Conservation (phyloP, 2,797 vertebrate species). For the Micropoecilia bifurca region DNA sequence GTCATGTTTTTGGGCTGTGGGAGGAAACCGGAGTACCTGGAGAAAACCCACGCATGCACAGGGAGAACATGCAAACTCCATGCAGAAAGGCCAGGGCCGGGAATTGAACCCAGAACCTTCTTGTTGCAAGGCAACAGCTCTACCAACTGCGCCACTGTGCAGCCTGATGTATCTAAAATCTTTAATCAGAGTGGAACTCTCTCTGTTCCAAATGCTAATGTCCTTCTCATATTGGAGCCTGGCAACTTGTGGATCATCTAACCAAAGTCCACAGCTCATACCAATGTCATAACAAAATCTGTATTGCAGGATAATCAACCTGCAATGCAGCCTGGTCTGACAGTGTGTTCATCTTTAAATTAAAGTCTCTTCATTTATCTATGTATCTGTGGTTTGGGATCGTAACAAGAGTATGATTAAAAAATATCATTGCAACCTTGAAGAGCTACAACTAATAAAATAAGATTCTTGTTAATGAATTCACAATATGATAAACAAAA, state of each 20-base stretch:
- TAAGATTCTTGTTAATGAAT: constrained; percentile 6
- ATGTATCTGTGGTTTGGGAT: background rate
- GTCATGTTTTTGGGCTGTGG: no score
- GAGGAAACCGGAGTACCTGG: no score
- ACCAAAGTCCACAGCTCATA: background rate
- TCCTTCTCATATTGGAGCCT: background rate
- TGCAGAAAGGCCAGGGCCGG: no score
- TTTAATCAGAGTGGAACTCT: background rate
- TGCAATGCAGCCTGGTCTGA: background rate
- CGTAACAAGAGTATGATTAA: background rate
- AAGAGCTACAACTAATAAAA: background rate
- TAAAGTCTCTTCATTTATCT: constrained; percentile 1
- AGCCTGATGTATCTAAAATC: background rate
- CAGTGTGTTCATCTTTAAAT: background rate
- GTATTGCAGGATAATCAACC: background rate
- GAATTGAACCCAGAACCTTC: no score
- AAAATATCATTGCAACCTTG: background rate
- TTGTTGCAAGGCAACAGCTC: no score
- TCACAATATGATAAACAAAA: background rate
- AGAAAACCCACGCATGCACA: no score
- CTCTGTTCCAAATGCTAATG: background rate
- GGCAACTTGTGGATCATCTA: background rate
- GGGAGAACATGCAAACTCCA: no score
- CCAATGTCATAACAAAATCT: background rate
- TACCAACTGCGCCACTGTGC: no score